Evolutionary conservation across 1,140 invertebrate genomes (phyloP).

Genomic region (Phenacoccus solenopsis): DNA sequence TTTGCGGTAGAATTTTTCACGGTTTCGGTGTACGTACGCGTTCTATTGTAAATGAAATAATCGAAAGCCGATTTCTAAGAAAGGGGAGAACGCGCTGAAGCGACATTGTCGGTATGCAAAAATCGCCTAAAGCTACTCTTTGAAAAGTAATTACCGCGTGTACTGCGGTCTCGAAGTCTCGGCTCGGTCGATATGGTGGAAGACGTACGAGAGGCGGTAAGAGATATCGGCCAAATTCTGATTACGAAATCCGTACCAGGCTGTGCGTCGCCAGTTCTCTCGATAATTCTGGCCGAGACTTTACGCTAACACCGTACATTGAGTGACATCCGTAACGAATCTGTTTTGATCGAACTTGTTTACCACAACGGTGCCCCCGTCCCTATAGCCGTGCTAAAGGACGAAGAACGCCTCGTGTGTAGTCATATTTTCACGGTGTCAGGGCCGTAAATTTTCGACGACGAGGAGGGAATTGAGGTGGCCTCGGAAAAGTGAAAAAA

Average conservation of each 20-base stretch:
- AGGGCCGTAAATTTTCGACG: constrained; percentile 5
- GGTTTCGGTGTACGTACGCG: not conserved
- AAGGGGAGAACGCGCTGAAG: not conserved
- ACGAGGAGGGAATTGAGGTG: not conserved
- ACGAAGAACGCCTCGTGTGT: not conserved
- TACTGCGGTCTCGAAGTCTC: not conserved
- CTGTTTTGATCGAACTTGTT: constrained; percentile 12
- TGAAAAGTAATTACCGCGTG: not conserved
- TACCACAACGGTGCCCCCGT: constrained; percentile 5
- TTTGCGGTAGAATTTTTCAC: no score
- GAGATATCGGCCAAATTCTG: constrained; percentile 12
- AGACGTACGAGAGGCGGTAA: not conserved
- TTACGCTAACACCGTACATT: not conserved
- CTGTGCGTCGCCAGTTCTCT: constrained; percentile 10
- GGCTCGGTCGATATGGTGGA: not conserved
- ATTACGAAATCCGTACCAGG: constrained; percentile 9
- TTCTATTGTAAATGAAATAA: constrained; percentile 3
- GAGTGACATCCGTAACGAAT: constrained; percentile 14
- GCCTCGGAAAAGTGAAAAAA: no score
- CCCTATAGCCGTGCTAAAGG: constrained; percentile 1
- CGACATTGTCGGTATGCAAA: constrained; percentile 5
- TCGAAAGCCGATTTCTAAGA: not conserved
- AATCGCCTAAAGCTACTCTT: constrained; percentile 10
- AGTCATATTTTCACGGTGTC: not conserved
- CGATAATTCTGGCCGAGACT: not conserved